Base-by-base conservation (phyloP, 2,888 invertebrate genomes). In the Acanthopleura granulata region DNA sequence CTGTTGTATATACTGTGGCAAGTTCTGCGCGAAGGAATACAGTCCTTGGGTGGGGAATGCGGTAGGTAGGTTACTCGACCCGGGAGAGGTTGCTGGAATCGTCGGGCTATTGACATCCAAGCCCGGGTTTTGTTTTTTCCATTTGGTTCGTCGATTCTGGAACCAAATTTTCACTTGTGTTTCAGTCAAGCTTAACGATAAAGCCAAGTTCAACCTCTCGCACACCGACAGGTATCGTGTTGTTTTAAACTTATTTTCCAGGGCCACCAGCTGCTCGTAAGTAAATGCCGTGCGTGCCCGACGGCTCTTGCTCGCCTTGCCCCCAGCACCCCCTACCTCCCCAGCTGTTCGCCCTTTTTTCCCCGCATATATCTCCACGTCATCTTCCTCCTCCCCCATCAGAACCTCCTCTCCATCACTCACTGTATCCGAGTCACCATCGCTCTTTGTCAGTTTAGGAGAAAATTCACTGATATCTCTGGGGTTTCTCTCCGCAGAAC, bases 71-170 rank as follows among this genome's bases (percentile, higher is more conserved):
- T 6, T 27, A 27, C 6, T 66, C 16, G 66, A 22, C 25, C 22
- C 66, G 3, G 66, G 66, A 27, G 66, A 66, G 16, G 25, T 66
- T 66, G 66, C 22, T 66, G 66, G 66, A 16, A 66, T 27, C 22
- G 88, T 87, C 6, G 91, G 91, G 73, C 89, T 89, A 82, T 91
- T 91, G 11, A 99, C 98, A 91, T 99, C 99, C 94, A 98, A 94
- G 0, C 99, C 99, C 0, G 99, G 99, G 89, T 99, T 99, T 91
- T 99, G 99, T 90, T 99, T 99, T 93, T 99, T 99, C 99, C 99
- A 99, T 91, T 99, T 99, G 84, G 97, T 98, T 81, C 97, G 91
- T 12, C 98, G 93, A 91, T 99, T 99, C 82, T 90, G 91, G 80
- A 91, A 91, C 91, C 91, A 91, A 66, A 91, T 91, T 86, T 91